Evolutionary conservation across 64 coral and sea anemone genomes (phyloP).

Genomic region (Montipora sp.): DNA sequence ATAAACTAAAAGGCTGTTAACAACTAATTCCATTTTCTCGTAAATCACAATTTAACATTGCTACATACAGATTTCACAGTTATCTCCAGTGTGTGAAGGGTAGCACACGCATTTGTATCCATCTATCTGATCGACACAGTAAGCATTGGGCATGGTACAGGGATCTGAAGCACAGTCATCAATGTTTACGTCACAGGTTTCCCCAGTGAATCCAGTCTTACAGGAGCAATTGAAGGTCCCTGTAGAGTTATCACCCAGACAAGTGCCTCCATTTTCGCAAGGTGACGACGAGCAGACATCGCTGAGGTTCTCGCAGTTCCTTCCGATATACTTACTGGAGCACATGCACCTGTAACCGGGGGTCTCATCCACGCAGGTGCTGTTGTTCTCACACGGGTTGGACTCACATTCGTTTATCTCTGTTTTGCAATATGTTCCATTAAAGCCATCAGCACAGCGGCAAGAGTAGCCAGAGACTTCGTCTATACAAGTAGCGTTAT

Average conservation of each 20-base stretch:
- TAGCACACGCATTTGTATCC: constrained; percentile 53
- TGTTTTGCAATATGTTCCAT: constrained; percentile 15
- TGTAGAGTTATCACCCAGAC: constrained; percentile 21
- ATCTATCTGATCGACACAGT: constrained; percentile 47
- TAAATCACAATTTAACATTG: background rate
- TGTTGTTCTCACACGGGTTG: background rate
- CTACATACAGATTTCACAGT: constrained; percentile 63
- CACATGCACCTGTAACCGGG: constrained; percentile 29
- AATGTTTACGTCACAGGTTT: constrained; percentile 42
- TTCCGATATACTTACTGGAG: background rate
- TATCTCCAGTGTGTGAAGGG: constrained; percentile 66
- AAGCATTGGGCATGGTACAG: constrained; percentile 37
- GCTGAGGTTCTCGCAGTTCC: constrained; percentile 3
- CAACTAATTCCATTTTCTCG: background rate
- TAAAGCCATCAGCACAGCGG: background rate
- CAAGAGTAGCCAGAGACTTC: constrained; percentile 11
- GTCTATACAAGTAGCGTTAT: constrained; percentile 61
- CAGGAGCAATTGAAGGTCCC: constrained; percentile 37
- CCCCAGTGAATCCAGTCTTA: constrained; percentile 40
- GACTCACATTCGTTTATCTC: constrained; percentile 53
- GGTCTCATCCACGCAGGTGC: background rate
- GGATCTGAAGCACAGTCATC: constrained; percentile 62
- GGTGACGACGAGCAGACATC: constrained; percentile 1
- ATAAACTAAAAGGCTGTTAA: background rate
- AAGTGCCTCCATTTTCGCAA: constrained; percentile 52